Percentiles rank a stretch among this genome's conserved stretches.
Evolutionary conservation across 2,113 vertebrate species (phyloP).

Genomic region (Phalacrocorax aristotelis): DNA sequence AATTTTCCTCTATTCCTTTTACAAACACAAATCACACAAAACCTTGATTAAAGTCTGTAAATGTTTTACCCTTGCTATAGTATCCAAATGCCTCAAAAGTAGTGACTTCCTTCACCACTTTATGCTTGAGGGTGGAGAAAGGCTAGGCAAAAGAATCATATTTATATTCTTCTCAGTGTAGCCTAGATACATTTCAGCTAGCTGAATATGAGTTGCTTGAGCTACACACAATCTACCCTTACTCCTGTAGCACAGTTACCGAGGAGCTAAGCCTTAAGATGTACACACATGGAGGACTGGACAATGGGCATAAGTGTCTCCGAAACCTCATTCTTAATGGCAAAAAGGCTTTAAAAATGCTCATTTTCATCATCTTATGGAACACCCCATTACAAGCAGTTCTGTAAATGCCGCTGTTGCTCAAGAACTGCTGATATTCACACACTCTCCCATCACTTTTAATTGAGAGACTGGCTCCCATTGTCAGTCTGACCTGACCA

Average conservation of each 20-base stretch:
- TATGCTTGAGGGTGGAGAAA: not conserved
- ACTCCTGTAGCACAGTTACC: not conserved
- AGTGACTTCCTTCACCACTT: not conserved
- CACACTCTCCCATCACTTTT: not conserved
- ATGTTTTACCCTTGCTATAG: not conserved
- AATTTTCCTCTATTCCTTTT: not conserved
- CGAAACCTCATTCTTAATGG: not conserved
- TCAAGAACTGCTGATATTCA: not conserved
- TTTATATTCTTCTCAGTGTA: not conserved
- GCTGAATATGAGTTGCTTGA: not conserved
- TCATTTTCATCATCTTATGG: not conserved
- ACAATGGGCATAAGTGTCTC: not conserved
- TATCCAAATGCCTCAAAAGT: not conserved
- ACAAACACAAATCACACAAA: not conserved
- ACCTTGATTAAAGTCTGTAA: not conserved
- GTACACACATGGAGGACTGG: not conserved
- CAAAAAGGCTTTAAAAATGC: not conserved
- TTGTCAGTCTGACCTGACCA: not conserved
- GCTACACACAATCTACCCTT: rapidly evolving
- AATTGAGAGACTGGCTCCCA: rapidly evolving
- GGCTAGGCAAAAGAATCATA: not conserved
- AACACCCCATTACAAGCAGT: not conserved
- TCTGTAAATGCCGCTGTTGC: not conserved
- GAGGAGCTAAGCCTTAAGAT: not conserved
- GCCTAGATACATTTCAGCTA: not conserved